Base-by-base conservation (phyloP, 2,888 invertebrate species). In the Galerucella nymphaeae region DNA sequence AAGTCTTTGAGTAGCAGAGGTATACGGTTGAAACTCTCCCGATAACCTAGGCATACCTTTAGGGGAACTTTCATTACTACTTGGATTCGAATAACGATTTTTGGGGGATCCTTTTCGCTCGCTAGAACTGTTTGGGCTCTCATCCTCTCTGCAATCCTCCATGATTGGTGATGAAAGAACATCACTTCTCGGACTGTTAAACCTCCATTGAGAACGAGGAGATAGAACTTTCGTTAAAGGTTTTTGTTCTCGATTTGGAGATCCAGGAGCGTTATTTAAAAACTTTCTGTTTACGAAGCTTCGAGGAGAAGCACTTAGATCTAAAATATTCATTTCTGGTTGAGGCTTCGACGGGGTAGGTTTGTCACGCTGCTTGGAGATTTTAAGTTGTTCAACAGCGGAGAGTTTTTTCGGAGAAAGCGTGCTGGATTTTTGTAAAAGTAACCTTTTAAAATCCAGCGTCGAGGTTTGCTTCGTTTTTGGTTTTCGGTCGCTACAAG, bases 91-190 rank as follows among this genome's bases (percentile, higher is more conserved):
- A 57, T 72, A 76, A n/a, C 57, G 66, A 53, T 70, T 62, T 18
- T 68, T 68, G 14, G 71, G 66, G 8, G 71, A 70, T 13, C 41
- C 88, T 71, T 87, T 87, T 80, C 89, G 89, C 81, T 91, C 90
- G 42, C 89, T 88, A 18, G 90, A 90, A 80, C 90, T 90, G 76
- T 89, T 90, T 1, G 90, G 90, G 80, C 89, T 91, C 79, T 94
- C 93, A 82, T 95, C 95, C 82, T 92, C 93, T 82, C 94, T 94
- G 82, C 93, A 92, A 79, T 93, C 96, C 88, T 96, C 96, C 55
- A 92, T 92, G 85, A 96, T 96, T 71, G 95, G 94, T 61, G 94
- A 93, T 57, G 95, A 94, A 82, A 96, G 90, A 67, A 96, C 94
- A 82, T 96, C 94, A 23, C 93, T 94, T 80, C 95, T 88, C 1